Base-by-base conservation (phyloP, 2,113 vertebrate genomes). In the Tachycineta bicolor region DNA sequence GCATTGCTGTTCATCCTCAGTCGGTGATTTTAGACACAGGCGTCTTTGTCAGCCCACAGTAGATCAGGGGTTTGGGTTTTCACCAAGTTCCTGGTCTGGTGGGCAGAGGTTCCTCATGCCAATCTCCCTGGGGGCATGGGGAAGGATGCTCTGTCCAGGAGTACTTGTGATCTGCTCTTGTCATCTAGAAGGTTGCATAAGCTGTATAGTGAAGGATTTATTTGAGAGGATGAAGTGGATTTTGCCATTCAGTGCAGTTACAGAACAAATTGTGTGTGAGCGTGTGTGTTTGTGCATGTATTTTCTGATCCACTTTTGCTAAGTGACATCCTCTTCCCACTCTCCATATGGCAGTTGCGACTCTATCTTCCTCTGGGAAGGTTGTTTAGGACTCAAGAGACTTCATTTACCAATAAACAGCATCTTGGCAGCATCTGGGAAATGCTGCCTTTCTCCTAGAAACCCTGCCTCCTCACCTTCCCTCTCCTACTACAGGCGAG, bases 271-370 rank as follows among this genome's bases (percentile, higher is more conserved):
- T 65, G 83, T 93, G 75, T 97, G 94, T 97, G 93, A 97, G 86
- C 64, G 82, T 97, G 87, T 95, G 96, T 97, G 91, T 97, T 95
- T 97, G 97, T 96, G 93, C 96, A 59, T 97, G 91, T 97, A 97
- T 98, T 98, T 98, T 97, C 95, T 97, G 97, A 97, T 97, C 96
- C 78, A 49, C 93, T 97, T 97, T 97, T 97, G 96, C 96, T 96
- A 97, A 97, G 94, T 97, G 94, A 95, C 94, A 85, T 97, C 96
- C 97, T 96, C 97, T 97, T 98, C 98, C 98, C 97, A 98, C 98
- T 97, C 96, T 95, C 97, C 98, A 98, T 98, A 98, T 98, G 98
- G 97, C 94, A 94, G 74, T 94, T 98, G 83, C 65, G 43, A 95
- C 95, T 96, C 96, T 96, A 2, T 90, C 92, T 95, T 97, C 90